Evolutionary conservation across 2,113 vertebrate genomes (phyloP).

Genomic region (Chloropsis hardwickii): DNA sequence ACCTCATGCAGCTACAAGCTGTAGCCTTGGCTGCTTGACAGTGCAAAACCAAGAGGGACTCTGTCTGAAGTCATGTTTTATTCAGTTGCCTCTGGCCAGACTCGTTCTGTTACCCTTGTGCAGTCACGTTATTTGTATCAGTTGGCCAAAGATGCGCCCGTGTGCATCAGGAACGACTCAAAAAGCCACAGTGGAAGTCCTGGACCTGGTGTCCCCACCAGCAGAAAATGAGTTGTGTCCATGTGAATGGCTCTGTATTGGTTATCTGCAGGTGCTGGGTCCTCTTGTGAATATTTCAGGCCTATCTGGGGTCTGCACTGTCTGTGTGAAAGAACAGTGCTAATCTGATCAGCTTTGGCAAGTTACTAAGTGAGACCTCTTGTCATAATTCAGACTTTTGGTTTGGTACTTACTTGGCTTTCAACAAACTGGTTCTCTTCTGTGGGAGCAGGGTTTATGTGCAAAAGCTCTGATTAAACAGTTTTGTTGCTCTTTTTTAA

Average conservation of each 20-base stretch:
- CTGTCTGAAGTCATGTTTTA: slow-evolving; percentile 32
- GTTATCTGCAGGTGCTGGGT: neutral
- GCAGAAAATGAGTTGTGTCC: neutral
- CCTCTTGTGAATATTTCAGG: neutral
- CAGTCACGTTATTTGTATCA: neutral
- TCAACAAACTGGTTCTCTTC: neutral
- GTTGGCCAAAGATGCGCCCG: neutral
- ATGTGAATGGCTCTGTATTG: neutral
- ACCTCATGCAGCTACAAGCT: slow-evolving; percentile 1
- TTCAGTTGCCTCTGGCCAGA: neutral
- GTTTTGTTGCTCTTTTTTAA: neutral
- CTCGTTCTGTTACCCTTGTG: neutral
- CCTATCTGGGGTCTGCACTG: neutral
- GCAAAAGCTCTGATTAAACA: neutral
- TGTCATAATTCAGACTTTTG: neutral
- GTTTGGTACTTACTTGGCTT: neutral
- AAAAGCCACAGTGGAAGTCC: neutral
- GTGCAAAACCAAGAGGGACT: slow-evolving; percentile 36
- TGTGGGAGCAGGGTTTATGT: neutral
- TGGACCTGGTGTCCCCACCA: neutral
- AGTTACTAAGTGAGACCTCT: neutral
- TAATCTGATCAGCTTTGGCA: neutral
- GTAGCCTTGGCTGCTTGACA: slow-evolving; percentile 34
- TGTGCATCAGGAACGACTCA: neutral
- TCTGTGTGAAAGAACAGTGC: neutral